Evolutionary conservation across 1,140 invertebrate genomes (phyloP).

Genomic region (Sipha flava): DNA sequence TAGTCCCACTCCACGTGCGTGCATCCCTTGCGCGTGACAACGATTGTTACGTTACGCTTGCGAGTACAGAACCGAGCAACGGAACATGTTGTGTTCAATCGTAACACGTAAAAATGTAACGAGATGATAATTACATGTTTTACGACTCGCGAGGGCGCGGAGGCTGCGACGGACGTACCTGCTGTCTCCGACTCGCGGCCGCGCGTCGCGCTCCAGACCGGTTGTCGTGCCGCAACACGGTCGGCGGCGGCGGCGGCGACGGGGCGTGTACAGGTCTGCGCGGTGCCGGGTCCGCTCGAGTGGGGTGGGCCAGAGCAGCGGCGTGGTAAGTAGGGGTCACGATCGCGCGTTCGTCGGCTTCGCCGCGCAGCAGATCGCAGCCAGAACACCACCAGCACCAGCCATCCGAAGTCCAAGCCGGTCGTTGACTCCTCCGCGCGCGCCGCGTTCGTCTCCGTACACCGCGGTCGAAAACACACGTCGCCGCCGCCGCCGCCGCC

Average conservation of each 20-base stretch:
- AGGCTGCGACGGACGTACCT: too few relatives aligned
- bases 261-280: not conserved
- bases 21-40: too few relatives aligned
- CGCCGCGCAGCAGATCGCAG: not conserved
- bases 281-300: not conserved
- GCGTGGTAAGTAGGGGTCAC: slow-evolving; percentile 19
- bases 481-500: not conserved
- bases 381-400: slow-evolving; percentile 1
- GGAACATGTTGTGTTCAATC: too few relatives aligned
- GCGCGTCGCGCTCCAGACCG: not conserved
- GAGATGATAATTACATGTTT: too few relatives aligned
- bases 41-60: too few relatives aligned
- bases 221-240: not conserved
- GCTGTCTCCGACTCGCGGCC: too few relatives aligned
- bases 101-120: too few relatives aligned
- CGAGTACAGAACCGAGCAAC: too few relatives aligned
- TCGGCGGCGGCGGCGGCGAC: not conserved
- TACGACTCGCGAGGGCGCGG: too few relatives aligned
- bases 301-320: not conserved
- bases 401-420: slow-evolving; percentile 30
- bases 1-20: too few relatives aligned
- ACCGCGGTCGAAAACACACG: not conserved
- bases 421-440: slow-evolving; percentile 16
- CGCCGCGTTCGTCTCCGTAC: not conserved
- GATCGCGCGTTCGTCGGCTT: not conserved